Evolutionary conservation across 2,888 invertebrate genomes (phyloP).

Genomic region (Drosophila atripex): DNA sequence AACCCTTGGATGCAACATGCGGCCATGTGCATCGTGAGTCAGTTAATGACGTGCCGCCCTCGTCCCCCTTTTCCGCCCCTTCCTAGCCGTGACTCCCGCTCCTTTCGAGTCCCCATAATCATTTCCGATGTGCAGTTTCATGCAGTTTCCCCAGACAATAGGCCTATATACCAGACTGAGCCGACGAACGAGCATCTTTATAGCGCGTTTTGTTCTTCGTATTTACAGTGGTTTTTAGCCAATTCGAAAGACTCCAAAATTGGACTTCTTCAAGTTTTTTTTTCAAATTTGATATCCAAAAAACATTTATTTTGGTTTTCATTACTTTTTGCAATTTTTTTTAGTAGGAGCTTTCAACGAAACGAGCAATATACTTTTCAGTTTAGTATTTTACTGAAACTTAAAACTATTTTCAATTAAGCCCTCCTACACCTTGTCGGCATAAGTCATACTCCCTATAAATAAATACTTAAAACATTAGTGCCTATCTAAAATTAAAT

Average conservation of each 20-base stretch:
- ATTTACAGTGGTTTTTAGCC: constrained; percentile 19
- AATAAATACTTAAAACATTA: not conserved
- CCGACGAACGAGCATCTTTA: constrained; percentile 57
- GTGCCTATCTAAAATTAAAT: not conserved
- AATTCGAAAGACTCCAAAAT: not conserved
- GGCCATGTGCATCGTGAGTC: constrained; percentile 70
- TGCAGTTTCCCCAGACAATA: constrained; percentile 63
- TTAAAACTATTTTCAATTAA: constrained; percentile 1
- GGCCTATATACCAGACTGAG: constrained; percentile 41
- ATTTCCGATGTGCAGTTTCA: constrained; percentile 72
- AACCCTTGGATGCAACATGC: constrained; percentile 68
- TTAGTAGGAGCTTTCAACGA: too few relatives aligned
- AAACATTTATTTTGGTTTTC: too few relatives aligned
- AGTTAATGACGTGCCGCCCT: constrained; percentile 53
- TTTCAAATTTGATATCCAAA: too few relatives aligned
- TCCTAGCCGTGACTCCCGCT: constrained; percentile 2
- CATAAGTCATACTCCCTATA: not conserved
- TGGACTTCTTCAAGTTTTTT: too few relatives aligned
- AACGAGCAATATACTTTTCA: too few relatives aligned
- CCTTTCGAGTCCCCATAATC: constrained; percentile 47
- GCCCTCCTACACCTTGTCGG: not conserved
- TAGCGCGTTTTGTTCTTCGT: constrained; percentile 61
- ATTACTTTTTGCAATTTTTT: not conserved
- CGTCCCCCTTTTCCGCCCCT: not conserved
- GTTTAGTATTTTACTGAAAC: not conserved